phyloP scores from a whole-genome alignment of 2,888 invertebrate genomes.

The Chrysolina haemoptera region DNA sequence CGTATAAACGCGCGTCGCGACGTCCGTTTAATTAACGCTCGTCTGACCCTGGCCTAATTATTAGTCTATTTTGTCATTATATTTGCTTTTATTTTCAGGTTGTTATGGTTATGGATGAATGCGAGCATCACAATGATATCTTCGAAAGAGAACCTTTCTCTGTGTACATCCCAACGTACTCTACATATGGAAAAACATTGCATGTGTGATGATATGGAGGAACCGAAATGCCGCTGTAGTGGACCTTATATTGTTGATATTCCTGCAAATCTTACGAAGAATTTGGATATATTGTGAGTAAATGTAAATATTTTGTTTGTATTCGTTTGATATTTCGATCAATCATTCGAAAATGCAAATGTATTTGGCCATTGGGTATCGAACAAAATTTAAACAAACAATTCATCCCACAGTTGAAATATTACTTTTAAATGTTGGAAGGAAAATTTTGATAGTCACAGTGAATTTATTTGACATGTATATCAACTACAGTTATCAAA shows the following conservation, averaged over 20 bases:
- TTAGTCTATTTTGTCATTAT: too few species aligned
- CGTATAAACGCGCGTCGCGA: too few species aligned
- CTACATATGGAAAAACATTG: conserved; percentile 50
- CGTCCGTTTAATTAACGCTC: too few species aligned
- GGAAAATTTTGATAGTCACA: too few species aligned
- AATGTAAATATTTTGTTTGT: not conserved
- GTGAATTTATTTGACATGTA: too few species aligned
- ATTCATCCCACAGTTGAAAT: too few species aligned
- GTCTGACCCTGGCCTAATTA: too few species aligned
- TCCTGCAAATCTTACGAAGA: conserved; percentile 59
- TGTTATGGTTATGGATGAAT: conserved; percentile 26
- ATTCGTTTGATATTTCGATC: not conserved
- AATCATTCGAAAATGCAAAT: too few species aligned
- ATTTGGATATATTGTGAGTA: conserved; percentile 63
- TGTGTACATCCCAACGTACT: conserved; percentile 24
- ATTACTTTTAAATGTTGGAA: too few species aligned
- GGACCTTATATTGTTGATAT: conserved; percentile 62
- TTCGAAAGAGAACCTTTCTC: conserved; percentile 16
- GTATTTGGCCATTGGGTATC: too few species aligned
- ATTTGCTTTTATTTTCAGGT: conserved; percentile 28
- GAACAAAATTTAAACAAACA: too few species aligned
- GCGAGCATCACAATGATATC: conserved; percentile 1
- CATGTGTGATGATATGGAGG: conserved; percentile 59
- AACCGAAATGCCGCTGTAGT: conserved; percentile 61
- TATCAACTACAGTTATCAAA: too few species aligned